Evolutionary conservation across 2,113 vertebrate species (phyloP).

Genomic region (Pteruthius melanotis): DNA sequence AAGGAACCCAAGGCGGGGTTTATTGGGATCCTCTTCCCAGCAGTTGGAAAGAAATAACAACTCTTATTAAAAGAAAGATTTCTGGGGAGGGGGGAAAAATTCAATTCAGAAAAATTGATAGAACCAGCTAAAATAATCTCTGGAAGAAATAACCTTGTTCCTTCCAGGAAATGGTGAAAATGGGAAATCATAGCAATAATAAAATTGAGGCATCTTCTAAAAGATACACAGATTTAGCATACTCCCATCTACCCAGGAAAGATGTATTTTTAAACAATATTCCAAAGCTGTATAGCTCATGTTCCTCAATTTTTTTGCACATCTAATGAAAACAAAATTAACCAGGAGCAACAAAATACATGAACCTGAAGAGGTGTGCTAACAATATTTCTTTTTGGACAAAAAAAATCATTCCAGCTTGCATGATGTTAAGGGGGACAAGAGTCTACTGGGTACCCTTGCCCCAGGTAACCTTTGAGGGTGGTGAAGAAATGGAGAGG

Average conservation of each 20-base stretch:
- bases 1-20: slow-evolving; percentile 14
- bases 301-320: not conserved
- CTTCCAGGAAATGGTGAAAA: not conserved
- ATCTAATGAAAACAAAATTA: not conserved
- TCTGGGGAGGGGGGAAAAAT: not conserved
- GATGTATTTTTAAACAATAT: not conserved
- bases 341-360: not conserved
- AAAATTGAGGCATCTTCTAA: not conserved
- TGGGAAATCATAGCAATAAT: not conserved
- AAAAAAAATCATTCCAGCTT: not conserved
- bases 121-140: slow-evolving; percentile 2
- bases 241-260: not conserved
- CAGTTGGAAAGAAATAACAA: slow-evolving; percentile 49
- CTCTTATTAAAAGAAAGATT: slow-evolving; percentile 37
- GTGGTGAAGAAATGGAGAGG: not conserved
- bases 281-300: not conserved
- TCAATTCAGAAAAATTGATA: not conserved
- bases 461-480: not conserved
- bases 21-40: slow-evolving; percentile 14
- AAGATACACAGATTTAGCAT: not conserved
- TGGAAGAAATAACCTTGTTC: not conserved
- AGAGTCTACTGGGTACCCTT: not conserved
- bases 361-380: not conserved
- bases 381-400: not conserved
- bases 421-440: not conserved